phyloP scores from a whole-genome alignment of 2,888 invertebrate species.

The Xestoiulus laeticollis region DNA sequence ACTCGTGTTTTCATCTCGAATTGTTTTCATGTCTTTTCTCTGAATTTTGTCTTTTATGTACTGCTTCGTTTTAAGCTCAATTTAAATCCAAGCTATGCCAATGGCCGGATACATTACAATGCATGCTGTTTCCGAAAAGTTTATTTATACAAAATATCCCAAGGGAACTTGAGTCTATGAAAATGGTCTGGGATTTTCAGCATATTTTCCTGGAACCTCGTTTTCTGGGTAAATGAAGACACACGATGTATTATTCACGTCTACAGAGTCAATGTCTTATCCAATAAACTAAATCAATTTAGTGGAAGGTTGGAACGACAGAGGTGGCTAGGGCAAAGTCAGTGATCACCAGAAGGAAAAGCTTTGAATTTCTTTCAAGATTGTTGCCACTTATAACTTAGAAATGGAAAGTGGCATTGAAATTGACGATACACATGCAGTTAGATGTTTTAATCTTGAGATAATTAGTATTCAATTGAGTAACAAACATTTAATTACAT shows the following conservation, averaged over 20 bases:
- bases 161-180: background rate
- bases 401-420: background rate
- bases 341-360: too few relatives aligned
- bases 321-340: background rate
- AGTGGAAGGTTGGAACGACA: background rate
- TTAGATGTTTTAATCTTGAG: too few relatives aligned
- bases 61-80: background rate
- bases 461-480: too few relatives aligned
- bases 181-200: background rate
- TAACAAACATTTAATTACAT: too few relatives aligned
- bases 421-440: too few relatives aligned
- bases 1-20: background rate
- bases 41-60: background rate
- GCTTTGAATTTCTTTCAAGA: too few relatives aligned
- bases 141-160: background rate
- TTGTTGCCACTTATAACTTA: background rate
- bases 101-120: background rate
- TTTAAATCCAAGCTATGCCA: background rate
- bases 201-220: background rate
- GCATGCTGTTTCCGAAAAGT: background rate
- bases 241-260: background rate
- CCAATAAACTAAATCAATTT: background rate
- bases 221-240: background rate
- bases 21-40: background rate
- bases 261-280: background rate